Evolutionary conservation across 2,888 invertebrate genomes (phyloP).

Genomic region (Amiota mariae): DNA sequence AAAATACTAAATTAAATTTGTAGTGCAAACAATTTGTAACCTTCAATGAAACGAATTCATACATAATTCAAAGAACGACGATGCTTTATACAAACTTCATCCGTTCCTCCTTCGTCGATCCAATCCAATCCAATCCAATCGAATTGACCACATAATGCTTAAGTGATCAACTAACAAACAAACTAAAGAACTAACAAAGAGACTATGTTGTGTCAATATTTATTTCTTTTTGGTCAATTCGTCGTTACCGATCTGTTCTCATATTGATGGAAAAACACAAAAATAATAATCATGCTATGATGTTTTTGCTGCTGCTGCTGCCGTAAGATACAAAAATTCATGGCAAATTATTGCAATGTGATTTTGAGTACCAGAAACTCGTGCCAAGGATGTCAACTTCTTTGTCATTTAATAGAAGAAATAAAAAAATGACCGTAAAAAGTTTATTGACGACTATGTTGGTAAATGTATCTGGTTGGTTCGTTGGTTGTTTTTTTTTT

Average conservation of each 20-base stretch:
- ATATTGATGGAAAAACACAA: too few species aligned
- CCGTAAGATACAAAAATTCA: constrained; percentile 14
- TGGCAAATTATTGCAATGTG: constrained; percentile 37
- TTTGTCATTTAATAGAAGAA: constrained; percentile 39
- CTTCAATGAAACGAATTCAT: constrained; percentile 49
- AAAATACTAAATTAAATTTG: neutral
- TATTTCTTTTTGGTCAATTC: constrained; percentile 33
- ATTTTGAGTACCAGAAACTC: constrained; percentile 41
- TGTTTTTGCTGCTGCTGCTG: neutral
- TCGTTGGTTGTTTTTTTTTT: constrained; percentile 3
- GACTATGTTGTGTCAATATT: constrained; percentile 54
- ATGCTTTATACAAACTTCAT: too few species aligned
- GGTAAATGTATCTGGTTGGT: neutral
- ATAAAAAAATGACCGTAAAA: constrained; percentile 22
- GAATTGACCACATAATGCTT: too few species aligned
- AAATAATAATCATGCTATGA: too few species aligned
- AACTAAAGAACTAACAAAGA: neutral
- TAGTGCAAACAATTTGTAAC: constrained; percentile 33
- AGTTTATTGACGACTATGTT: too few species aligned
- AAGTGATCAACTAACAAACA: neutral
- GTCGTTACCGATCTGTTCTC: too few species aligned
- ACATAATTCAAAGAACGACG: constrained; percentile 50
- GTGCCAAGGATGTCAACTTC: constrained; percentile 69
- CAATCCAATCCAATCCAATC: too few species aligned
- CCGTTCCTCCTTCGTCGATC: too few species aligned